Evolutionary conservation across 2,888 invertebrate species (phyloP).

Genomic region (Sminthurides aquaticus): DNA sequence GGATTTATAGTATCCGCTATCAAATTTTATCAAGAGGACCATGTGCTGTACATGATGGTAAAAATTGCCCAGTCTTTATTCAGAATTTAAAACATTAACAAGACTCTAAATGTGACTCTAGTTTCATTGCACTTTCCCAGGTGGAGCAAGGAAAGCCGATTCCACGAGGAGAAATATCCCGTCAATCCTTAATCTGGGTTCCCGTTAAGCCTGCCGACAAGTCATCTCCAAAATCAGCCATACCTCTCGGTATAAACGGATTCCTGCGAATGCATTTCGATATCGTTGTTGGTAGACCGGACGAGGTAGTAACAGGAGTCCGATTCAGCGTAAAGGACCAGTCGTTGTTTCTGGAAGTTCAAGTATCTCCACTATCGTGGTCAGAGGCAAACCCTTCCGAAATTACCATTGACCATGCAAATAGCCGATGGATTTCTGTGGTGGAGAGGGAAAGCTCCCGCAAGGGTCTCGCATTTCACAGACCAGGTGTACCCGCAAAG

Average conservation of each 20-base stretch:
- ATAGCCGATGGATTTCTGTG: constrained; percentile 14
- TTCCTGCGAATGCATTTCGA: constrained; percentile 21
- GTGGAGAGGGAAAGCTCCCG: not conserved
- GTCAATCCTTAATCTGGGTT: constrained; percentile 3
- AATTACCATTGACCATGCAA: constrained; percentile 3
- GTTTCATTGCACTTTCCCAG: constrained; percentile 5
- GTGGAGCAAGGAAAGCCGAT: constrained; percentile 25
- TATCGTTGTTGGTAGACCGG: constrained; percentile 15
- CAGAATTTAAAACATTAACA: no score
- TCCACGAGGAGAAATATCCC: constrained; percentile 11
- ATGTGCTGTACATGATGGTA: constrained; percentile 13
- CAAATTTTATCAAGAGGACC: constrained; percentile 18
- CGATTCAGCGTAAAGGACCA: constrained; percentile 12
- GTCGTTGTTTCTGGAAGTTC: constrained; percentile 17
- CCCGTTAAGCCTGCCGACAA: not conserved
- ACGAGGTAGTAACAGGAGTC: constrained; percentile 20
- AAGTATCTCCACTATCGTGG: constrained; percentile 19
- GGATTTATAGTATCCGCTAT: constrained; percentile 20
- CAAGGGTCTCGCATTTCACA: constrained; percentile 7
- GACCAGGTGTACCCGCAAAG: constrained; percentile 7
- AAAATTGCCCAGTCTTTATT: no score
- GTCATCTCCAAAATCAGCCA: not conserved
- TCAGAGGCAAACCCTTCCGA: constrained; percentile 6
- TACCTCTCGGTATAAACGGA: constrained; percentile 16
- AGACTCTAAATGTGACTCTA: not conserved